phyloP scores from a whole-genome alignment of 2,888 invertebrate genomes.

The Lasius fuliginosus region DNA sequence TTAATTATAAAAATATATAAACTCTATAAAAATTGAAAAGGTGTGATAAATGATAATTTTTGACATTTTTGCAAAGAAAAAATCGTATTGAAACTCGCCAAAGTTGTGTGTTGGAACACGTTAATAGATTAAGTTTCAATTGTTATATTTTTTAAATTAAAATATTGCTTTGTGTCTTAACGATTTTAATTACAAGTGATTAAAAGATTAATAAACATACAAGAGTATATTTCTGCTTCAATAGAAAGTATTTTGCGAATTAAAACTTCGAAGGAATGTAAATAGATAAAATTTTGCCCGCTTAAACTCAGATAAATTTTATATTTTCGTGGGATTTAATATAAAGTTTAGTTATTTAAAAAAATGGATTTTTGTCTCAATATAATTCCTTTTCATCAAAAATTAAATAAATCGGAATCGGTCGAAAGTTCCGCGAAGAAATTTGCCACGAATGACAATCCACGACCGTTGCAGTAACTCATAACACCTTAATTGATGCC shows the following conservation, averaged over 20 bases:
- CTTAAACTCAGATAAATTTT: neutral
- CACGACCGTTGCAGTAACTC: conserved; percentile 32
- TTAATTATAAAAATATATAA: neutral
- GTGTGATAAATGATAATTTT: too few species aligned
- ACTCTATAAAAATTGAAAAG: too few species aligned
- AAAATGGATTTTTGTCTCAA: neutral
- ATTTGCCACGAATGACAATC: conserved; percentile 64
- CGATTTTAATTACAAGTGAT: neutral
- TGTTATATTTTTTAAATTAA: neutral
- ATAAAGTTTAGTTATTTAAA: too few species aligned
- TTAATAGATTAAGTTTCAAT: neutral
- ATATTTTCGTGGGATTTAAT: neutral
- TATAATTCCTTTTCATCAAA: neutral
- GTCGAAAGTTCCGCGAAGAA: conserved; percentile 42
- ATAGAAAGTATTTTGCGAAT: neutral
- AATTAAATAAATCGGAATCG: conserved; percentile 5
- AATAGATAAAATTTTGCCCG: neutral
- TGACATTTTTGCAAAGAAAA: neutral
- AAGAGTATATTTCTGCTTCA: neutral
- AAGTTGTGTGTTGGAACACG: neutral
- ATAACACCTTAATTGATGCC: conserved; percentile 76
- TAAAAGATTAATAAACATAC: neutral
- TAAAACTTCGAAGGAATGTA: neutral
- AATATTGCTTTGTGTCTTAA: neutral
- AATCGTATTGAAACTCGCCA: neutral